These are phyloP conservation scores for Oligia fasciuncula DNA, from an alignment of 2,888 invertebrate species.

Conservation along the genomic window DNA sequence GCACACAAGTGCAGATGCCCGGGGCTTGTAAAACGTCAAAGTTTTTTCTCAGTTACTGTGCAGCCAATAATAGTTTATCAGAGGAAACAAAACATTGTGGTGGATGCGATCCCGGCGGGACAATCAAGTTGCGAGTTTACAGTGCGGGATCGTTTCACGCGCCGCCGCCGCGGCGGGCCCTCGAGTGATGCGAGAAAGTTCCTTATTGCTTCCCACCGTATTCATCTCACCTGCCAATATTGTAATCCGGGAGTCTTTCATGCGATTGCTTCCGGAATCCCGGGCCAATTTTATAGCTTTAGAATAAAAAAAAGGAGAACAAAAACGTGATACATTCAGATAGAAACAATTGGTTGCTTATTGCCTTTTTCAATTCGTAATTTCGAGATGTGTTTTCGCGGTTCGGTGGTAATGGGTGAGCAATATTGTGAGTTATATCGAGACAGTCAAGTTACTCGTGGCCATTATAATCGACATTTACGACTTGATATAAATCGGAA, in stretches of 20 bases:
- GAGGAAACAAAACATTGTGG: constrained; percentile 70
- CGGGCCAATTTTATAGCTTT: constrained; percentile 56
- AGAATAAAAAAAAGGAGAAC: constrained; percentile 55
- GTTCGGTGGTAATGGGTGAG: constrained; percentile 16
- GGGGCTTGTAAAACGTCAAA: constrained; percentile 56
- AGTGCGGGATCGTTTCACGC: constrained; percentile 62
- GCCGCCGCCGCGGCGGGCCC: constrained; percentile 56
- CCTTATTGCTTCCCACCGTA: constrained; percentile 77
- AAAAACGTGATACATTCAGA: constrained; percentile 47
- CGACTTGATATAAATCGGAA: not conserved
- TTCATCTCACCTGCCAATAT: constrained; percentile 77
- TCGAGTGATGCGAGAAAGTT: constrained; percentile 72
- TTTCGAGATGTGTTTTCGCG: constrained; percentile 45
- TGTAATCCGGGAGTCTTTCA: constrained; percentile 68
- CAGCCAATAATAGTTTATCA: constrained; percentile 75
- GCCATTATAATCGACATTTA: constrained; percentile 3
- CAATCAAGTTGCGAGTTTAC: constrained; percentile 72
- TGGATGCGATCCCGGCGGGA: constrained; percentile 65
- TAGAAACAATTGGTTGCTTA: constrained; percentile 33
- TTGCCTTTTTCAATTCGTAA: constrained; percentile 36
- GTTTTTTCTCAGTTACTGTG: constrained; percentile 61
- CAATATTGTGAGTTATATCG: constrained; percentile 15
- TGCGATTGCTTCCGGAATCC: constrained; percentile 65
- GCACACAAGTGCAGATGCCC: constrained; percentile 40
- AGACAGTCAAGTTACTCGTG: not conserved